These are phyloP conservation scores for Apteryx owenii DNA, from an alignment of 2,113 vertebrate genomes.

Conservation along the genomic window DNA sequence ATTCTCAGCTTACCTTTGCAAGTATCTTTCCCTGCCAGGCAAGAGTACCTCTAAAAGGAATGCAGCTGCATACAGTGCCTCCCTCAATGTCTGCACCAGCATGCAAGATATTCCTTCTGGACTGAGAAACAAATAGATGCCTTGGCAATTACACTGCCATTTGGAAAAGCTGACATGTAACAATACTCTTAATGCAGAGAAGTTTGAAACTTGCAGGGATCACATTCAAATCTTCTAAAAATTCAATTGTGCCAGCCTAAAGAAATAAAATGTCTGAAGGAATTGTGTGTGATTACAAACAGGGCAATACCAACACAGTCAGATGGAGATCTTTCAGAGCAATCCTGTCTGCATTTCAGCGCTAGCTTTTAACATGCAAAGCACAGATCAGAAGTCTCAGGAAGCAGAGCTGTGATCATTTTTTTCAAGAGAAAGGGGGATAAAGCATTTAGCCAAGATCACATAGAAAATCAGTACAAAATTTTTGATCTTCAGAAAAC, in stretches of 20 bases:
- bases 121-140: background rate
- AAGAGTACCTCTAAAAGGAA: background rate
- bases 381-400: background rate
- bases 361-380: background rate
- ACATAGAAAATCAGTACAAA: background rate
- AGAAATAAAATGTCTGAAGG: background rate
- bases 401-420: background rate
- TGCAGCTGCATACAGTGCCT: background rate
- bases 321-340: background rate
- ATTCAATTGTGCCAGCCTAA: background rate
- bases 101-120: background rate
- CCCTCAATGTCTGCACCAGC: background rate
- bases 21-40: background rate
- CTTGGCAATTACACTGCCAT: background rate
- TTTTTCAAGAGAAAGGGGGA: background rate
- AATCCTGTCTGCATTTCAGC: background rate
- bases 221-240: background rate
- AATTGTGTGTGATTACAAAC: background rate
- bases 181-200: background rate
- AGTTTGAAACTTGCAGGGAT: background rate
- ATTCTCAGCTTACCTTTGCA: background rate
- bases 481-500: background rate
- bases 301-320: background rate
- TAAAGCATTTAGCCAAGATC: background rate
- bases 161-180: background rate